Evolutionary conservation across 1,140 invertebrate species (phyloP).

Genomic region (Drosophila seguyi): DNA sequence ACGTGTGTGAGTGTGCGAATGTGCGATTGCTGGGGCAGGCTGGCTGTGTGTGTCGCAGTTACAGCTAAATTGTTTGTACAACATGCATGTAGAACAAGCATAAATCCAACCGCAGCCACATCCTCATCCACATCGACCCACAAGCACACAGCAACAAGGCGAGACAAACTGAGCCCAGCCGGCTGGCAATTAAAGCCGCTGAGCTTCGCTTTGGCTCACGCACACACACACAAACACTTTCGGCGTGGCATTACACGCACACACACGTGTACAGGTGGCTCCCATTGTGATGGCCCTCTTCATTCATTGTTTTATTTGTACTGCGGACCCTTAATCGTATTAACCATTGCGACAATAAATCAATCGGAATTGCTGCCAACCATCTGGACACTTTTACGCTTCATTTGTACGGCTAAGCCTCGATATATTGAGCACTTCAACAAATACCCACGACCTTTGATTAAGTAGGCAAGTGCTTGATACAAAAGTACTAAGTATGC

Average conservation of each 20-base stretch:
- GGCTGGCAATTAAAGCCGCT: conserved; percentile 67
- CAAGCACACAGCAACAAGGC: conserved; percentile 7
- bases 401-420: conserved; percentile 14
- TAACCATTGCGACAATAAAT: conserved; percentile 43
- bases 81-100: conserved; percentile 82
- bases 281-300: conserved; percentile 23
- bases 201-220: conserved; percentile 22
- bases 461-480: background rate
- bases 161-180: conserved; percentile 50
- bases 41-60: conserved; percentile 58
- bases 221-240: conserved; percentile 1
- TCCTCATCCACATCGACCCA: conserved; percentile 27
- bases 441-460: conserved; percentile 4
- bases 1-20: background rate
- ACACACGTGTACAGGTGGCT: conserved; percentile 19
- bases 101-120: conserved; percentile 67
- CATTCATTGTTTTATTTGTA: conserved; percentile 20
- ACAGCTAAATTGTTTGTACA: conserved; percentile 81
- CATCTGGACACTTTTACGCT: conserved; percentile 13
- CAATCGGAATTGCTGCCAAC: conserved; percentile 30
- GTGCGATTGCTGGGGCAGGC: conserved; percentile 22
- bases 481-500: background rate
- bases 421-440: conserved; percentile 14
- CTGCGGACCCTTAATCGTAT: conserved; percentile 20
- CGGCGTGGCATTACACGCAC: background rate